These are phyloP conservation scores for Rhabdomys dilectus DNA, from an alignment of 2,113 vertebrate genomes.

Conservation along the genomic window DNA sequence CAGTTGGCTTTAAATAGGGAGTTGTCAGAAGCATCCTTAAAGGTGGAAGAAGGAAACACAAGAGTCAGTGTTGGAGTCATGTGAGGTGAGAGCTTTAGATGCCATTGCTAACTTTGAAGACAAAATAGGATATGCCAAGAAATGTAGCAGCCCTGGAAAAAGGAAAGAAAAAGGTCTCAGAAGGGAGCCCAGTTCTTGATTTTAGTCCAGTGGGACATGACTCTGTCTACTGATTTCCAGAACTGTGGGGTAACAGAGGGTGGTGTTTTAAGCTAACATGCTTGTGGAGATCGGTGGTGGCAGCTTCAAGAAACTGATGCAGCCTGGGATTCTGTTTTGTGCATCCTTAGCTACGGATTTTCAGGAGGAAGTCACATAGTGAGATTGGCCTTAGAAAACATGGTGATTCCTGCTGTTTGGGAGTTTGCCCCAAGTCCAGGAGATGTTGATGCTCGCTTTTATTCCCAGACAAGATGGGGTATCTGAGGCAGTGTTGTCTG, in stretches of 20 bases:
- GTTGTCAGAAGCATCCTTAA: conserved; percentile 35
- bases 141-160: neutral
- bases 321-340: neutral
- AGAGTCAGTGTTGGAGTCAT: conserved; percentile 21
- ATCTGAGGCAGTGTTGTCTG: neutral
- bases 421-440: neutral
- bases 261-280: conserved; percentile 14
- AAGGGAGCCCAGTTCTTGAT: neutral
- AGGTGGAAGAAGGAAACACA: neutral
- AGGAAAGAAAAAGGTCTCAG: neutral
- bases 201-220: neutral
- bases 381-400: conserved; percentile 11
- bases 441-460: neutral
- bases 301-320: neutral
- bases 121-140: neutral
- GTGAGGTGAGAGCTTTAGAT: neutral
- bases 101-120: neutral
- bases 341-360: conserved; percentile 1
- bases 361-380: neutral
- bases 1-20: conserved; percentile 59
- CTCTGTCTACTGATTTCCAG: neutral
- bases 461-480: neutral
- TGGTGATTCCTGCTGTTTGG: neutral
- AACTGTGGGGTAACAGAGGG: neutral
- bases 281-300: neutral